These are phyloP conservation scores for Pterostichus madidus DNA, from an alignment of 2,888 invertebrate genomes.

Conservation along the genomic window DNA sequence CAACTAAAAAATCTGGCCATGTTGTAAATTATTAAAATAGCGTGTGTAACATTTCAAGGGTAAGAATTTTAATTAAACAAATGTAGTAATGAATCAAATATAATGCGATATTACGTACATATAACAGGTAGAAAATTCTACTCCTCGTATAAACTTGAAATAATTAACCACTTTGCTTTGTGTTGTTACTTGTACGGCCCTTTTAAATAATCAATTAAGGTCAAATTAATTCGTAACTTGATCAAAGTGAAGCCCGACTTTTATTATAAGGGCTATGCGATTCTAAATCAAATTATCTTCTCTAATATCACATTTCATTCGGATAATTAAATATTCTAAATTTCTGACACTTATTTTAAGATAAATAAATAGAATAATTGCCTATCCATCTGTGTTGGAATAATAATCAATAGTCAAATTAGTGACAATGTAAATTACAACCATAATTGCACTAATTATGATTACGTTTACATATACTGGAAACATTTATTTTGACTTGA, in stretches of 20 bases:
- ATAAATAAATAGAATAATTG: too few relatives aligned
- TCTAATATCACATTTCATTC: constrained; percentile 5
- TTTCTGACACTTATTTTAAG: neutral
- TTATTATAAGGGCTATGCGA: neutral
- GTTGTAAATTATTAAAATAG: neutral
- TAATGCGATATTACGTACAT: neutral
- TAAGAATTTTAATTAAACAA: constrained; percentile 9
- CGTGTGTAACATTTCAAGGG: constrained; percentile 1
- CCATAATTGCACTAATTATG: too few relatives aligned
- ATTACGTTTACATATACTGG: too few relatives aligned
- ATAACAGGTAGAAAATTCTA: neutral
- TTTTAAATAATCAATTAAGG: constrained; percentile 9
- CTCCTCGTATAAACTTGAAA: neutral
- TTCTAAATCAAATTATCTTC: constrained; percentile 5
- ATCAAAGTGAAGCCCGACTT: neutral
- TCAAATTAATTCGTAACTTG: constrained; percentile 15
- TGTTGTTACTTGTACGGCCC: neutral
- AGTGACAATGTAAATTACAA: too few relatives aligned
- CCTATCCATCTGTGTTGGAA: too few relatives aligned
- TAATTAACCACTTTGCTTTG: neutral
- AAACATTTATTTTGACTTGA: too few relatives aligned
- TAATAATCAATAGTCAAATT: too few relatives aligned
- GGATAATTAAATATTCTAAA: constrained; percentile 2
- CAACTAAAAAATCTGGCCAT: neutral
- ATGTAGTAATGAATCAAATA: constrained; percentile 15